Percentiles rank a stretch among this genome's conserved stretches.
Evolutionary conservation across 1,140 invertebrate genomes (phyloP).

Genomic region (Drosophila tani): DNA sequence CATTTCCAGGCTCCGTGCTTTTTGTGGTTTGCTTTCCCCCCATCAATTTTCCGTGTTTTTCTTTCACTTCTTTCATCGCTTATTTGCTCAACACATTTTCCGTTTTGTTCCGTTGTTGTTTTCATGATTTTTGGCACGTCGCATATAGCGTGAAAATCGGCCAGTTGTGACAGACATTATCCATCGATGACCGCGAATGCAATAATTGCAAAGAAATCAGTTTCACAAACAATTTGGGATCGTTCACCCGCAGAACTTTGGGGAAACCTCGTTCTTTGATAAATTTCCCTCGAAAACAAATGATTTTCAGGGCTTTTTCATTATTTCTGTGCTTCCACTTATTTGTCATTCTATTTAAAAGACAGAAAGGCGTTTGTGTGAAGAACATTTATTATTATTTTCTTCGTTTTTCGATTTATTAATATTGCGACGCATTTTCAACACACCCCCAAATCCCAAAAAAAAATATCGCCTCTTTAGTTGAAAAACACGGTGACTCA

Average conservation of each 20-base stretch:
- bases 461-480: conserved; percentile 9
- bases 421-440: conserved; percentile 57
- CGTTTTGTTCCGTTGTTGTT: conserved; percentile 28
- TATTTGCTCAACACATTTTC: conserved; percentile 35
- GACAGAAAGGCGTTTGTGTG: background rate
- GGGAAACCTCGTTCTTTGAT: background rate
- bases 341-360: conserved; percentile 64
- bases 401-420: conserved; percentile 32
- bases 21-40: conserved; percentile 6
- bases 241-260: conserved; percentile 22
- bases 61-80: background rate
- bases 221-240: conserved; percentile 4
- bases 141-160: conserved; percentile 29
- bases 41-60: too few species aligned
- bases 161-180: conserved; percentile 29
- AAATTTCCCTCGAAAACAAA: conserved; percentile 28
- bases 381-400: conserved; percentile 20
- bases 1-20: conserved; percentile 43
- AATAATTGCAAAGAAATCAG: conserved; percentile 5
- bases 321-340: conserved; percentile 31
- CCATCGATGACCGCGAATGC: conserved; percentile 26
- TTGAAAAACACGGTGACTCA: conserved; percentile 53
- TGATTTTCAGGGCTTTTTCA: conserved; percentile 23
- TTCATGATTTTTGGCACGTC: conserved; percentile 79
- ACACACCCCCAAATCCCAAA: conserved; percentile 11